Conservation (phyloP, 2,797 vertebrate species). For the Coracias cyanogaster region DNA sequence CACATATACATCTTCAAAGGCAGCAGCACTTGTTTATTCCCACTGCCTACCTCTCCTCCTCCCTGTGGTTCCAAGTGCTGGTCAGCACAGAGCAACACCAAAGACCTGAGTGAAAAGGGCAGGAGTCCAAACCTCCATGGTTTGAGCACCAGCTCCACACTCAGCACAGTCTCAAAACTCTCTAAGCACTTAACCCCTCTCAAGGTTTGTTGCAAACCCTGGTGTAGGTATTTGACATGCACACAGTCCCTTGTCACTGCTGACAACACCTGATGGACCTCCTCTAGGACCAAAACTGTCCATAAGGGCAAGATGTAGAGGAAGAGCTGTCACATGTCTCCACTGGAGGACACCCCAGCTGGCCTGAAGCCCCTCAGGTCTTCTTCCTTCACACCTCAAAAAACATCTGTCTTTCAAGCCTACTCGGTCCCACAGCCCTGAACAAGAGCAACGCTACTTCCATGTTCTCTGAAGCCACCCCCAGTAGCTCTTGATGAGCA, state of each 20-base stretch:
- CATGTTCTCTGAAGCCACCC: fast-evolving
- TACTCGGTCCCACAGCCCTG: fast-evolving
- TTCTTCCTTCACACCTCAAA: not conserved
- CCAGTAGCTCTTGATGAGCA: not conserved
- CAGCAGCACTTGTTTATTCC: not conserved
- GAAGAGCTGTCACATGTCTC: not conserved
- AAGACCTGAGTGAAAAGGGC: not conserved
- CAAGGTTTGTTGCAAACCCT: not conserved
- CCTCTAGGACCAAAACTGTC: not conserved
- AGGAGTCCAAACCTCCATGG: not conserved
- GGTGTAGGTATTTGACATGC: not conserved
- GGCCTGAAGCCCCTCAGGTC: not conserved
- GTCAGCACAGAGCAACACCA: not conserved
- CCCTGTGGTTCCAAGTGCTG: not conserved
- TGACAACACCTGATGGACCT: not conserved
- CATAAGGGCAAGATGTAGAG: not conserved
- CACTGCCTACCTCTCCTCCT: not conserved
- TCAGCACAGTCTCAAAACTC: not conserved
- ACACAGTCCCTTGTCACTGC: not conserved
- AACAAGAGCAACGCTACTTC: not conserved
- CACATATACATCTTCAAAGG: too few species aligned
- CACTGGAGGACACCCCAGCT: too few species aligned
- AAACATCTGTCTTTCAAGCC: not conserved
- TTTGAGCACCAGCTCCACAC: not conserved
- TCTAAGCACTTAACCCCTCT: not conserved